Conservation (phyloP, 2,113 vertebrate species). For the Lagenorhynchus albirostris region DNA sequence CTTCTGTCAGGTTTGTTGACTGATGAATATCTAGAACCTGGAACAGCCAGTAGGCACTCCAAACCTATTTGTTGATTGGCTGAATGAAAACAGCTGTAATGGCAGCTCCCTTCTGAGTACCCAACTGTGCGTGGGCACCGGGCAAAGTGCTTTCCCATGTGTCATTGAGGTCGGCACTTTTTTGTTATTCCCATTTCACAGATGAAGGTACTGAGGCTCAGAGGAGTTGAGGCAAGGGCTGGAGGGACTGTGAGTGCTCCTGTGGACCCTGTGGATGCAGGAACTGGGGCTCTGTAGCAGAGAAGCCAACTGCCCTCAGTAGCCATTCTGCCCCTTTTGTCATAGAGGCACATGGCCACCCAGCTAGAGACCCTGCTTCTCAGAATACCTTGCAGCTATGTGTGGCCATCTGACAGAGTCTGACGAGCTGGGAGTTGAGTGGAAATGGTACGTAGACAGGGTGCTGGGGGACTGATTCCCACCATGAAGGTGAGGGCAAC, state of each 20-base stretch:
- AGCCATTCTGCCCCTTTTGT: neutral
- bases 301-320: neutral
- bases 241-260: neutral
- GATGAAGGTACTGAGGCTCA: neutral
- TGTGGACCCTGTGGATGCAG: neutral
- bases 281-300: neutral
- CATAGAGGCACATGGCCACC: rapidly evolving
- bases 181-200: neutral
- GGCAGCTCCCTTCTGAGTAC: neutral
- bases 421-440: neutral
- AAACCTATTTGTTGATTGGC: neutral
- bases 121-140: neutral
- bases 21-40: neutral
- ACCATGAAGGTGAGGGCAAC: neutral
- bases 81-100: neutral
- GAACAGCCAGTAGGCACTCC: neutral
- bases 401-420: neutral
- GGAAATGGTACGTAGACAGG: neutral
- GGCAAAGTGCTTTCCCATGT: neutral
- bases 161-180: neutral
- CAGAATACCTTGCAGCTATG: neutral
- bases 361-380: neutral
- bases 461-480: too few species aligned
- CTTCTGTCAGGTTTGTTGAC: neutral
- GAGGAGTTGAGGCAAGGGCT: neutral